A percentile compares a stretch with the other conserved stretches of the same genome.
These are phyloP conservation scores for Phalacrocorax brasilianus DNA, from an alignment of 2,113 vertebrate species.

Conservation along the genomic window DNA sequence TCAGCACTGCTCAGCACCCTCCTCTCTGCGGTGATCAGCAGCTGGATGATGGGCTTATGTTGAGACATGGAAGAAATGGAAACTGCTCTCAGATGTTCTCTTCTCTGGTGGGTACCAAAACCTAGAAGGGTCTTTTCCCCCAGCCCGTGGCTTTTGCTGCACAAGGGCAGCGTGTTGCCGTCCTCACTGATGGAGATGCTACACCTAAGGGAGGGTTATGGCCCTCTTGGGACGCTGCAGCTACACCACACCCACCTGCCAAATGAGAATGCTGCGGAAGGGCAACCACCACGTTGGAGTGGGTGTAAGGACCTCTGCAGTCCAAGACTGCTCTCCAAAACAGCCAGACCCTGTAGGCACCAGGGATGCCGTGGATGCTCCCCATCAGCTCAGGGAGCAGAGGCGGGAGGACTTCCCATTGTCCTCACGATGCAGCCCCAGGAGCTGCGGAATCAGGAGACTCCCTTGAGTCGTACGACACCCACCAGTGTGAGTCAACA, in stretches of 20 bases:
- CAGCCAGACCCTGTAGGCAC: neutral
- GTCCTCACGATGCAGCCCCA: neutral
- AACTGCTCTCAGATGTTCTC: neutral
- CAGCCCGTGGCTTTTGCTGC: neutral
- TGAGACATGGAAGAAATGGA: neutral
- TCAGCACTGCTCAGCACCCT: neutral
- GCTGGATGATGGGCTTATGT: fast-evolving
- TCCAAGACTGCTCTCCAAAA: neutral
- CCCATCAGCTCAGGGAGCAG: neutral
- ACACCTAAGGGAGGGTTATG: neutral
- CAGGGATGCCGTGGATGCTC: neutral
- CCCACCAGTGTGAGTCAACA: conserved; percentile 38
- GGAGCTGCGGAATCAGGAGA: conserved; percentile 16
- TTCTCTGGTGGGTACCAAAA: neutral
- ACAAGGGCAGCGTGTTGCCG: neutral
- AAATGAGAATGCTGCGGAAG: neutral
- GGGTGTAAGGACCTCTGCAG: neutral
- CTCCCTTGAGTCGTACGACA: neutral
- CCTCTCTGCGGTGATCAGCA: neutral
- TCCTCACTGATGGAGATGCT: neutral
- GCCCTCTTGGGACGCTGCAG: neutral
- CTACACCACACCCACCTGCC: fast-evolving
- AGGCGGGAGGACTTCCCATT: neutral
- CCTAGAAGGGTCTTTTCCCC: too few relatives aligned
- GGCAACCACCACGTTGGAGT: neutral